These are phyloP conservation scores for Ptychadena robeensis DNA, from an alignment of 2,797 vertebrate genomes.

Conservation along the genomic window DNA sequence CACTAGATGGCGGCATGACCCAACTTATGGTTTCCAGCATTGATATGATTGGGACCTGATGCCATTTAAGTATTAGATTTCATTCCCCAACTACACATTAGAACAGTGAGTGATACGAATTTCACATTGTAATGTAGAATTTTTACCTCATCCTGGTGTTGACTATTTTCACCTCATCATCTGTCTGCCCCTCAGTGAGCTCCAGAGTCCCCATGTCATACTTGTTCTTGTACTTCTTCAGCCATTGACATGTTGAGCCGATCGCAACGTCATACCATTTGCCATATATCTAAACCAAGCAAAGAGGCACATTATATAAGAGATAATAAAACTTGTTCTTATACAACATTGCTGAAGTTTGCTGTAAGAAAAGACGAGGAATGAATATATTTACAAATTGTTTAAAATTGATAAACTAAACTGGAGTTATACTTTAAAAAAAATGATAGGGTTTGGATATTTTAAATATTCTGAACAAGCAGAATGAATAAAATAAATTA, in stretches of 20 bases:
- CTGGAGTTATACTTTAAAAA: too few relatives aligned
- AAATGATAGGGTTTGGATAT: too few relatives aligned
- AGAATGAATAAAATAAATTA: too few relatives aligned
- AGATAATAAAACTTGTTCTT: too few relatives aligned
- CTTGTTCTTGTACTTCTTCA: slow-evolving; percentile 69
- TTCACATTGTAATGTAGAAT: too few relatives aligned
- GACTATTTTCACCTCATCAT: slow-evolving; percentile 61
- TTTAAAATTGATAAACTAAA: too few relatives aligned
- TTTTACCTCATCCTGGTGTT: slow-evolving; percentile 73
- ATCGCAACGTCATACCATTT: slow-evolving; percentile 86
- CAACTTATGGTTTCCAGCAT: neutral
- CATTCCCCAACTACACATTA: neutral
- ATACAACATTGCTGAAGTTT: too few relatives aligned
- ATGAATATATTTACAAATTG: too few relatives aligned
- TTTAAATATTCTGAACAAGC: too few relatives aligned
- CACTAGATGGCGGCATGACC: neutral
- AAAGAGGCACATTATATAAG: neutral
- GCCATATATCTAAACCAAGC: slow-evolving; percentile 80
- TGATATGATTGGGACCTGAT: neutral
- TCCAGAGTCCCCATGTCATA: slow-evolving; percentile 77
- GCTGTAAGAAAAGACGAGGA: too few relatives aligned
- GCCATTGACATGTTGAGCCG: slow-evolving; percentile 75
- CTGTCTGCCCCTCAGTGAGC: slow-evolving; percentile 65
- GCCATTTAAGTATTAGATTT: neutral
- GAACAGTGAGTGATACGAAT: too few relatives aligned